Evolutionary conservation across 2,113 vertebrate species (phyloP), one percentile per base, ranked within the genome.

Genomic region (Eudyptes chrysolophus): DNA sequence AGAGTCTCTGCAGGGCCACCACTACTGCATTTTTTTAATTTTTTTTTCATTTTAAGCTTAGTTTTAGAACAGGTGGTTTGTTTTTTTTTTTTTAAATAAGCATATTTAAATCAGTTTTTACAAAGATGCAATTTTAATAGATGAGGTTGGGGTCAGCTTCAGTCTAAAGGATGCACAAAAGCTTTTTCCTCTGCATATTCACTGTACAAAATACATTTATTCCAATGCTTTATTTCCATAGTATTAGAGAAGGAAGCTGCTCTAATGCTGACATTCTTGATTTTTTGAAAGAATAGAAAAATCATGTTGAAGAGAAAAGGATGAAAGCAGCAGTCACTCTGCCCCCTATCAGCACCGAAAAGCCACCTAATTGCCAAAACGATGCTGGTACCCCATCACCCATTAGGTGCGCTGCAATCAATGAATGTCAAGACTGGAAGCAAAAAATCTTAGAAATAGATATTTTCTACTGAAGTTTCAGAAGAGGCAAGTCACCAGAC

Each of bases 401-500:
- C 16, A 4, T 25, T 7, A 42, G 38, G 32, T 17, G 30, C 21
- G 21, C 1, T 36, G 40, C 52, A 49, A 90, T 30, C 11, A 42
- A 32, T 3, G 15, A 42, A 49, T 25, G 52, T 14, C 26, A 46
- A 68, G 38, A 42, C 7, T 49, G 22, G 22, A 68, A 78, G n/a
- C 3, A 68, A 77, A 40, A 82, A 27, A 5, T 3, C 34, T 27
- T 7, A 44, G 27, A 26, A 49, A 74, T 9, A n/a, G 1, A 0
- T 7, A 10, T n/a, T 74, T 88, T 42, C 38, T 11, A 42, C 15
- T 17, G 4, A 60, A 54, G 20, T 48, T 77, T 42, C 30, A 54
- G 48, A 84, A 48, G 13, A 75, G 3, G 2, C 1, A 16, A 79
- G 27, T 52, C 15, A 48, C 18, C 36, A 69, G 51, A 20, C 4